phyloP scores from a whole-genome alignment of 1,140 invertebrate species.

The Drosophila ironensis region DNA sequence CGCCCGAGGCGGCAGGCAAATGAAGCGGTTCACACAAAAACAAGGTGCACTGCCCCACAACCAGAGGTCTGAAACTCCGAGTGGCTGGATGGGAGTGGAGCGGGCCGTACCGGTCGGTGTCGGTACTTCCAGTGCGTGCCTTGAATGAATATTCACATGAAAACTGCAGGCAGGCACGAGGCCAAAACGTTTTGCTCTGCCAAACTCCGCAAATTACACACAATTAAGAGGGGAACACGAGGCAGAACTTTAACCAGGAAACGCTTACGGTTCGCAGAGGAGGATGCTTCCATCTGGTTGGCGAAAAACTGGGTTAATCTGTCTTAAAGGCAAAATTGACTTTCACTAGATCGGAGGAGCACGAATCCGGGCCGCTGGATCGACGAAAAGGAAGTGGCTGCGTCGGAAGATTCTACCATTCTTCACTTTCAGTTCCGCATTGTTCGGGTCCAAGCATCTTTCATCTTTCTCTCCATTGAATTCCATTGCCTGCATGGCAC shows the following conservation, averaged over 20 bases:
- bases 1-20: constrained; percentile 26
- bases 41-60: constrained; percentile 57
- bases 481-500: too few relatives aligned
- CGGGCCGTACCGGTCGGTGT: too few relatives aligned
- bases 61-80: constrained; percentile 33
- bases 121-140: constrained; percentile 21
- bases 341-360: constrained; percentile 41
- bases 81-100: too few relatives aligned
- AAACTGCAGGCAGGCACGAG: too few relatives aligned
- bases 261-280: constrained; percentile 15
- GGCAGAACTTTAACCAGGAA: constrained; percentile 32
- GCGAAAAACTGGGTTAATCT: constrained; percentile 51
- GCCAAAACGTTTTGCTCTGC: background rate
- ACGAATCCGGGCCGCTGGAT: constrained; percentile 16
- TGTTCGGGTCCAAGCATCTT: constrained; percentile 17
- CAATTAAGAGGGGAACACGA: constrained; percentile 23
- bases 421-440: constrained; percentile 6
- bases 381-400: background rate
- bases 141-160: constrained; percentile 20
- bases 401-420: too few relatives aligned
- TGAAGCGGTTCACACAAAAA: constrained; percentile 46
- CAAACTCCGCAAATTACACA: constrained; percentile 14
- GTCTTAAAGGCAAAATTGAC: constrained; percentile 57
- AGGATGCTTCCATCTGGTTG: constrained; percentile 10
- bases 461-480: constrained; percentile 18